These are phyloP conservation scores for Phalacrocorax brasilianus DNA, from an alignment of 2,113 vertebrate species.

Conservation along the genomic window DNA sequence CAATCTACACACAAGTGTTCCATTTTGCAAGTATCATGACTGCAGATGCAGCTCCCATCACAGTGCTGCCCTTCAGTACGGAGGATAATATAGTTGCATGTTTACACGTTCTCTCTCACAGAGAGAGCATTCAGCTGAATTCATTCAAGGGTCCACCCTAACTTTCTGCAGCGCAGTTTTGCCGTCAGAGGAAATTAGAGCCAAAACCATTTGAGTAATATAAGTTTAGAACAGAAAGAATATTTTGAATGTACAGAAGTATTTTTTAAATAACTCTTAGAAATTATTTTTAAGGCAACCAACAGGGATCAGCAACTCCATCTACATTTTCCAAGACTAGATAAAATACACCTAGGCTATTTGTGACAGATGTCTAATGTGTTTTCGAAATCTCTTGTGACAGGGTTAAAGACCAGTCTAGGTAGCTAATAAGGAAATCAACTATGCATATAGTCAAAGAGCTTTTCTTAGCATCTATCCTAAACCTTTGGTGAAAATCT, in stretches of 20 bases:
- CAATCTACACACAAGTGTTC: not conserved
- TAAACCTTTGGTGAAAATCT: not conserved
- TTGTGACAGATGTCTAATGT: not conserved
- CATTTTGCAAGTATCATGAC: not conserved
- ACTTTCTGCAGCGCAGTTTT: not conserved
- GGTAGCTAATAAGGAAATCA: not conserved
- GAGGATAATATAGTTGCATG: not conserved
- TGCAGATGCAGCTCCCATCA: conserved; percentile 20
- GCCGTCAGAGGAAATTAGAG: not conserved
- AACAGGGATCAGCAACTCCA: not conserved
- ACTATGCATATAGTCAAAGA: not conserved
- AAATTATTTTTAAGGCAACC: not conserved
- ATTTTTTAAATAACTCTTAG: not conserved
- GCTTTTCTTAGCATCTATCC: not conserved
- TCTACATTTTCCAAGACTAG: not conserved
- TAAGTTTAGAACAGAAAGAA: not conserved
- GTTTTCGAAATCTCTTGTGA: not conserved
- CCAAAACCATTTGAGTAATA: not conserved
- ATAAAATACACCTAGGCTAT: not conserved
- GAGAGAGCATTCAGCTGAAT: not conserved
- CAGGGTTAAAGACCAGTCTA: not conserved
- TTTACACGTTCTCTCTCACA: not conserved
- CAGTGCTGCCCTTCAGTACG: not conserved
- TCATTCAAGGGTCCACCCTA: not conserved
- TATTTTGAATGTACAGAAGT: not conserved